phyloP scores from a whole-genome alignment of 2,797 vertebrate genomes.

The Bradypus variegatus region DNA sequence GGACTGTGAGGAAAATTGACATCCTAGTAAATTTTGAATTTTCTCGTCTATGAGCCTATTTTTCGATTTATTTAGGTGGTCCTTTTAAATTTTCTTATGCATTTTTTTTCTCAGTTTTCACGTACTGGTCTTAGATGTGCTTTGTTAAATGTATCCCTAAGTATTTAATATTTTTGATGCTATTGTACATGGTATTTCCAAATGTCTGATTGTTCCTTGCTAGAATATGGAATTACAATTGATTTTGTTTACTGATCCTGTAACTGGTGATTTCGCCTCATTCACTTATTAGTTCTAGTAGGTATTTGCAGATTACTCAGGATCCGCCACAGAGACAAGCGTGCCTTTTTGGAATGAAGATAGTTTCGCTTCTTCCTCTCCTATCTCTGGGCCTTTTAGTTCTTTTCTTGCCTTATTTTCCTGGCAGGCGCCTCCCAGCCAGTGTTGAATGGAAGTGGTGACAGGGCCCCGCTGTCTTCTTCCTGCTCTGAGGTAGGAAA shows the following conservation, averaged over 20 bases:
- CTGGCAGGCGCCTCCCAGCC: neutral
- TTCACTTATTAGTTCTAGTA: neutral
- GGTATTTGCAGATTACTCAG: neutral
- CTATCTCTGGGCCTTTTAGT: neutral
- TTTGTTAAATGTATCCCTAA: neutral
- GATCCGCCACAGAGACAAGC: neutral
- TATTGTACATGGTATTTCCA: neutral
- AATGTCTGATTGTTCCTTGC: neutral
- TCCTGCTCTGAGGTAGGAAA: neutral
- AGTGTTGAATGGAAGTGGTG: neutral
- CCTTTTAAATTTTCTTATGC: neutral
- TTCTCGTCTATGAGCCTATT: neutral
- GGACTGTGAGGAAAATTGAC: neutral
- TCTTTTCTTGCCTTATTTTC: conserved; percentile 21
- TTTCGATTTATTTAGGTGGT: neutral
- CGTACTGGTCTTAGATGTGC: neutral
- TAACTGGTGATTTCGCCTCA: conserved; percentile 2
- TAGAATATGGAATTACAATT: neutral
- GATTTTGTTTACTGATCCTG: neutral
- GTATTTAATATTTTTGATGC: neutral
- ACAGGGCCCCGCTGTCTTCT: neutral
- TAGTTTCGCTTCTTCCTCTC: neutral
- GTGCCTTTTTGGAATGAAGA: neutral
- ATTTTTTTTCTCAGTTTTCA: neutral
- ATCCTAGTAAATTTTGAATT: neutral